Conservation (phyloP, 2,113 vertebrate species). For the Laticauda laticaudata region DNA sequence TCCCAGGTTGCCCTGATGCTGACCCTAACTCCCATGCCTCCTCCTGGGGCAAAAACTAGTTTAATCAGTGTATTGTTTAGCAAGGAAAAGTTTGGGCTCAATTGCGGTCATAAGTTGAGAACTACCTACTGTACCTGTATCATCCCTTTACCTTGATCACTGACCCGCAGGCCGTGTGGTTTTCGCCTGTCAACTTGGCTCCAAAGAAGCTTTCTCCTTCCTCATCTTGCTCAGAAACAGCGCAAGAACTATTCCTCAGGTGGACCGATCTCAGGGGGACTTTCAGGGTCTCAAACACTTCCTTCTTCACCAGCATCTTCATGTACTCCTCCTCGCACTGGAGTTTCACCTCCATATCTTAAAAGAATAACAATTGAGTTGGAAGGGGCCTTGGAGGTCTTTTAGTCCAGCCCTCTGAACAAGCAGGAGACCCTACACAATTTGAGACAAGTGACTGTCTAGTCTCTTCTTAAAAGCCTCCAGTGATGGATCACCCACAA, state of each 20-base stretch:
- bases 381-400: not conserved
- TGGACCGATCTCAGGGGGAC: constrained; percentile 49
- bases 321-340: constrained; percentile 62
- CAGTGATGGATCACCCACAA: too few relatives aligned
- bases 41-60: not conserved
- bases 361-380: not conserved
- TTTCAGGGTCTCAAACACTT: constrained; percentile 56
- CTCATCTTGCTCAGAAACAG: constrained; percentile 51
- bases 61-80: not conserved
- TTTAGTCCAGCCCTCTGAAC: not conserved
- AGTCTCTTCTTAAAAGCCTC: too few relatives aligned
- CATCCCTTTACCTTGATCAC: constrained; percentile 53
- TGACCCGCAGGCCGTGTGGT: constrained; percentile 66
- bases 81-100: not conserved
- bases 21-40: too few relatives aligned
- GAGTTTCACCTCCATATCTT: constrained; percentile 61
- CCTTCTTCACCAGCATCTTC: constrained; percentile 66
- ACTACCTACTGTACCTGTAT: not conserved
- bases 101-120: not conserved
- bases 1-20: too few relatives aligned
- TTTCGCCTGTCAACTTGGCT: constrained; percentile 59
- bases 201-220: constrained; percentile 45
- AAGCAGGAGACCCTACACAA: not conserved
- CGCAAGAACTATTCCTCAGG: constrained; percentile 52
- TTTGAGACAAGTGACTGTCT: too few relatives aligned